Base-by-base conservation (phyloP, 2,113 vertebrate genomes). In the Ciconia stormi region DNA sequence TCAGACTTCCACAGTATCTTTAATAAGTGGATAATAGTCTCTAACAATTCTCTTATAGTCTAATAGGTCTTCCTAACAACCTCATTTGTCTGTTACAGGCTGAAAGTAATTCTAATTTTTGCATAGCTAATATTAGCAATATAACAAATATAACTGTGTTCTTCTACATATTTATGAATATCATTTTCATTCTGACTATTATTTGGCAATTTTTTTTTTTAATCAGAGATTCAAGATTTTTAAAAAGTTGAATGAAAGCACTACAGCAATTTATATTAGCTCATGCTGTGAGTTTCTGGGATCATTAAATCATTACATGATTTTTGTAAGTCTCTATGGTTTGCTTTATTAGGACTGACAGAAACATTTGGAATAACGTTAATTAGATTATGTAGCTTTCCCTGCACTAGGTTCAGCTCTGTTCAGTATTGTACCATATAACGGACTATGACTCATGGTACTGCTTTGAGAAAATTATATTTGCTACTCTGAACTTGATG, bases 281-380 rank as follows among this genome's bases (percentile, higher is more conserved):
- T 97, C 66, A 80, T 38, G 50, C 16, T 88, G 27, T 87, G 36
- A 77, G 32, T 78, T 94, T 69, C 44, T 85, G 27, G 34, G 58
- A 76, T 77, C 58, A 86, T 74, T 74, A 95, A 95, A 92, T 94
- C 7, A 76, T 80, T 55, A 80, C 46, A 93, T 26, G 4, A 73
- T 67, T 92, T 96, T 89, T 90, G 7, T 62, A 77, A 82, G 15
- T 88, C 27, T 85, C 22, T 77, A 38, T 70, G 36, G 9, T 56
- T 96, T 94, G n/a, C 49, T 93, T 92, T 95, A 87, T 93, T 90
- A 70, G 40, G n/a, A 83, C 58, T 70, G 90, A 62, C 76, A 92
- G 56, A 80, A 91, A 86, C 40, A 66, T 85, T 87, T 82, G 4
- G 5, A 93, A 72, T 88, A 66, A 87, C 11, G 20, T 84, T 81